Conservation (phyloP, 2,888 invertebrate species). For the Drosophila flavopinicola region DNA sequence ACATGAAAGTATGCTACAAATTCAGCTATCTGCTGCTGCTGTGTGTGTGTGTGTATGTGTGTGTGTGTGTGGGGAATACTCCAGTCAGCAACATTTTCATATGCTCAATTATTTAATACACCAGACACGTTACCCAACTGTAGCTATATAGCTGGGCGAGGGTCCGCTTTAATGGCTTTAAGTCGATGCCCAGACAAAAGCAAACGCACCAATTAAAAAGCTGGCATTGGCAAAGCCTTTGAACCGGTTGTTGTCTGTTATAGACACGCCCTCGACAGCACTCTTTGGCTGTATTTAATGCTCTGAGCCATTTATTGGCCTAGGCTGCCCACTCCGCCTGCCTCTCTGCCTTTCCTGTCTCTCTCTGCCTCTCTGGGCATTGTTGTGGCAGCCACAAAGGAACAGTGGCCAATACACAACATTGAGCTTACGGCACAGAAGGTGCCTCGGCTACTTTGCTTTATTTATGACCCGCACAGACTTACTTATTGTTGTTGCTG, state of each 20-base stretch:
- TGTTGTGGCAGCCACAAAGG: constrained; percentile 53
- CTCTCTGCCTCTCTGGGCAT: constrained; percentile 13
- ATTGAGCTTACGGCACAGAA: constrained; percentile 56
- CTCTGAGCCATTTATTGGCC: constrained; percentile 62
- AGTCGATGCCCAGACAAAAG: constrained; percentile 25
- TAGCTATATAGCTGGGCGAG: constrained; percentile 13
- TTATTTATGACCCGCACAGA: constrained; percentile 63
- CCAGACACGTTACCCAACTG: constrained; percentile 36
- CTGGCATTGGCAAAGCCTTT: constrained; percentile 62
- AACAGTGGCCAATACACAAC: constrained; percentile 38
- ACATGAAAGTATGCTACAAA: constrained; percentile 58
- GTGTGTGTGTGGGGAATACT: constrained; percentile 47
- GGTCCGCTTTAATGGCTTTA: constrained; percentile 51
- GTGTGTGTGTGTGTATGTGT: neutral
- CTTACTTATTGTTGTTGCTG: constrained; percentile 28
- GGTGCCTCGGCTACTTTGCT: constrained; percentile 52
- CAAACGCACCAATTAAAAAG: constrained; percentile 63
- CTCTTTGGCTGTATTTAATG: constrained; percentile 52
- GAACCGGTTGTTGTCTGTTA: constrained; percentile 62
- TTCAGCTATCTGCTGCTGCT: constrained; percentile 24
- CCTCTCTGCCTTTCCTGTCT: too few species aligned
- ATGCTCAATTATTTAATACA: constrained; percentile 71
- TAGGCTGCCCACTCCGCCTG: neutral
- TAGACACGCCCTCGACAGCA: constrained; percentile 65
- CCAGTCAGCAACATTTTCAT: constrained; percentile 61